A percentile compares a stretch with the other conserved stretches of the same genome.
Evolutionary conservation across 2,113 vertebrate species (phyloP).

Genomic region (Oreochromis aureus): DNA sequence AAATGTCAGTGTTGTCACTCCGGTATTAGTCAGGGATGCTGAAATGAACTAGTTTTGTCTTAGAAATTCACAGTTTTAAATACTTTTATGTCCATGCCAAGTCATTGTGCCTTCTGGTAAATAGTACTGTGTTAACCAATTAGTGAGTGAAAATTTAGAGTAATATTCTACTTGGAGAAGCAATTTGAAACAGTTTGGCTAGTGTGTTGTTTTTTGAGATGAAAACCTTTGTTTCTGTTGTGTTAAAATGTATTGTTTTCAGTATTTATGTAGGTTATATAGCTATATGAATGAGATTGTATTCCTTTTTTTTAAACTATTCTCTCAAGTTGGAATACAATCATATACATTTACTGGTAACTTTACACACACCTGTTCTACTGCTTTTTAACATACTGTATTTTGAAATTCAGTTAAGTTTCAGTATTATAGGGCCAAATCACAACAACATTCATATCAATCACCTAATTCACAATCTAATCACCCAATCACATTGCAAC

Average conservation of each 20-base stretch:
- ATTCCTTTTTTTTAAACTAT: background rate
- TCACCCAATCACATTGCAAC: fast-evolving
- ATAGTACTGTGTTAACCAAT: background rate
- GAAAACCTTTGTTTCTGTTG: background rate
- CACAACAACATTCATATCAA: background rate
- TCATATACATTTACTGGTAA: background rate
- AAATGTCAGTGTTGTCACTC: background rate
- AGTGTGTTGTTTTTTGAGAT: background rate
- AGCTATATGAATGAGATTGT: background rate
- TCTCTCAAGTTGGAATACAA: background rate
- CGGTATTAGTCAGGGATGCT: background rate
- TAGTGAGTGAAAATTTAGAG: background rate
- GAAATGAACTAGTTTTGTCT: background rate
- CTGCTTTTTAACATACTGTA: background rate
- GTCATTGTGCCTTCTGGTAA: background rate
- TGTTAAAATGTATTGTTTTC: background rate
- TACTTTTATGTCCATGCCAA: background rate
- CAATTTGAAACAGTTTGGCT: background rate
- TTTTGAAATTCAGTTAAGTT: background rate
- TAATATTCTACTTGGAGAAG: background rate
- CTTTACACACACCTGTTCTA: background rate
- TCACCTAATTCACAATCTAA: background rate
- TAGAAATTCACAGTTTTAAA: background rate
- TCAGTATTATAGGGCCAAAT: fast-evolving
- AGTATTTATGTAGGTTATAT: background rate